phyloP scores from a whole-genome alignment of 2,797 vertebrate species.

The Chelmon rostratus region DNA sequence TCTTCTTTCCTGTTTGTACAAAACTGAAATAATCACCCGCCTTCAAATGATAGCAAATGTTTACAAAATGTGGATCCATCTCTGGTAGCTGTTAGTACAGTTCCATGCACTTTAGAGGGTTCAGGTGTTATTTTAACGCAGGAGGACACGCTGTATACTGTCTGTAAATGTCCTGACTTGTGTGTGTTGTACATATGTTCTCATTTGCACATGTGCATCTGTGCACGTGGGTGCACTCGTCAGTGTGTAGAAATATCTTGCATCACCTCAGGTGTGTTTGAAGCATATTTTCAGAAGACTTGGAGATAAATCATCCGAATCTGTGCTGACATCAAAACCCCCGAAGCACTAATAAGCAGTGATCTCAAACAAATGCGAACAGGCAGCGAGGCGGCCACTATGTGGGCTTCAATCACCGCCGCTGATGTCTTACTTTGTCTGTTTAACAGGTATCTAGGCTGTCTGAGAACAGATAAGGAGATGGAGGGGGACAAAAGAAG shows the following conservation, averaged over 20 bases:
- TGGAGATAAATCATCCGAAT: conserved; percentile 69
- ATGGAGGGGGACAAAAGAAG: conserved; percentile 13
- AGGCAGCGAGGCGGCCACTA: conserved; percentile 57
- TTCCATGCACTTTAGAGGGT: not conserved
- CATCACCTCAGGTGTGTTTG: conserved; percentile 65
- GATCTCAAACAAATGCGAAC: conserved; percentile 61
- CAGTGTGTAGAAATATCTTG: conserved; percentile 47
- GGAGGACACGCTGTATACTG: not conserved
- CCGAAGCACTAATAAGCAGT: conserved; percentile 62
- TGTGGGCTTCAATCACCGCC: conserved; percentile 60
- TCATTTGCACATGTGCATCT: conserved; percentile 19
- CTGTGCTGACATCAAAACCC: conserved; percentile 64
- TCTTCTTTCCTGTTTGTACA: not conserved
- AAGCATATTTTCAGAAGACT: conserved; percentile 63
- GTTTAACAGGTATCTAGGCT: conserved; percentile 54
- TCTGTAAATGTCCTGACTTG: conserved; percentile 30
- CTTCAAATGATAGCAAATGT: not conserved
- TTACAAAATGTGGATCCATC: not conserved
- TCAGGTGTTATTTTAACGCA: conserved; percentile 14
- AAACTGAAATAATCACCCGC: not conserved
- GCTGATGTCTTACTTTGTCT: conserved; percentile 53
- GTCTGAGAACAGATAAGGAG: conserved; percentile 37
- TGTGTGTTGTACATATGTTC: conserved; percentile 22
- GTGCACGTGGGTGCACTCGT: conserved; percentile 39
- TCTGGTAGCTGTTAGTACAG: not conserved